phyloP scores from a whole-genome alignment of 2,113 vertebrate species.

The Suricata suricatta region DNA sequence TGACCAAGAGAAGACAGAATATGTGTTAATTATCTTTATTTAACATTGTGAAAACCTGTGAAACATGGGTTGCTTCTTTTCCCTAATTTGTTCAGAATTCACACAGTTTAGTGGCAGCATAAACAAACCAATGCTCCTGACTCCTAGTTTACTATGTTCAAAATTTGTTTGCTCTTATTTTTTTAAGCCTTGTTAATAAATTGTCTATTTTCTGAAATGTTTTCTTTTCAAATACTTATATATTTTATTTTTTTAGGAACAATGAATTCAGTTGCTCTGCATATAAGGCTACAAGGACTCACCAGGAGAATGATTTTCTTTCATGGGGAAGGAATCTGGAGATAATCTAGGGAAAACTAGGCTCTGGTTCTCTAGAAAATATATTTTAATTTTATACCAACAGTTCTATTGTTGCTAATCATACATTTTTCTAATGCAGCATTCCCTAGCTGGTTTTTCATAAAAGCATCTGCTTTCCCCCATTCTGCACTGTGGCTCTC shows the following conservation, averaged over 20 bases:
- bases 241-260: conserved; percentile 39
- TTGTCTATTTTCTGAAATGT: conserved; percentile 7
- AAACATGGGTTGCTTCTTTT: conserved; percentile 23
- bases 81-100: conserved; percentile 18
- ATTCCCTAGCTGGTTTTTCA: neutral
- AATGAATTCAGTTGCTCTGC: neutral
- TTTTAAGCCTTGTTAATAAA: neutral
- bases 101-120: neutral
- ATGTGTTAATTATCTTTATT: conserved; percentile 19
- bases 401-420: neutral
- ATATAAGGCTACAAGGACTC: neutral
- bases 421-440: neutral
- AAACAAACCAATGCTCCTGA: conserved; percentile 16
- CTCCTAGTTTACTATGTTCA: neutral
- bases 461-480: neutral
- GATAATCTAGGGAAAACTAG: neutral
- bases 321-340: neutral
- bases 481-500: neutral
- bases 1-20: conserved; percentile 14
- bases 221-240: neutral
- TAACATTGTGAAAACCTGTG: neutral
- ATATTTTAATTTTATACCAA: neutral
- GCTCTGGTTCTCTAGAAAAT: neutral
- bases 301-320: neutral
- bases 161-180: neutral